Conservation (phyloP, 2,797 vertebrate species). For the Gobionotothen gibberifrons region DNA sequence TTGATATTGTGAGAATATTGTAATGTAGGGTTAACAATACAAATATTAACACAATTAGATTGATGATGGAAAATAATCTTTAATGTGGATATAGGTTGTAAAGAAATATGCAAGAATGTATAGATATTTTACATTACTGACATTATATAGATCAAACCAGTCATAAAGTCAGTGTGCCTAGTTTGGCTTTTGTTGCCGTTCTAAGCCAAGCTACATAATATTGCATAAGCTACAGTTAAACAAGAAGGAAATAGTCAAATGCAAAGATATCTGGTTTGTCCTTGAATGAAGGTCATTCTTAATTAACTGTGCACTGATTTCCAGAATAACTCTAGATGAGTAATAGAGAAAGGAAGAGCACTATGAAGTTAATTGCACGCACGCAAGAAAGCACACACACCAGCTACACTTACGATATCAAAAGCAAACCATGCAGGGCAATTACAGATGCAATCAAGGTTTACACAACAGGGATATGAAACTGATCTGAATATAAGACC, state of each 20-base stretch:
- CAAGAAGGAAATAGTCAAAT: too few species aligned
- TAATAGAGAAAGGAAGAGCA: background rate
- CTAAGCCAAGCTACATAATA: too few species aligned
- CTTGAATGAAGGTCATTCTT: background rate
- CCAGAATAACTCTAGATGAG: background rate
- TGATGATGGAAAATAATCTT: too few species aligned
- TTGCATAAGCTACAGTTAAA: too few species aligned
- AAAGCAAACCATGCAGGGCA: background rate
- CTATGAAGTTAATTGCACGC: background rate
- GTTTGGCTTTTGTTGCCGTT: background rate
- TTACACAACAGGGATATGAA: background rate
- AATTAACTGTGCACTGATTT: background rate
- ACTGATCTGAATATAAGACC: background rate
- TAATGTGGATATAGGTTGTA: too few species aligned
- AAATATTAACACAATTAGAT: too few species aligned
- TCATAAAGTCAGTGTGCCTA: background rate
- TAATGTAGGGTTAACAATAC: too few species aligned
- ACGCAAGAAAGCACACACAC: background rate
- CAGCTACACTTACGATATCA: background rate
- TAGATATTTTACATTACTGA: background rate
- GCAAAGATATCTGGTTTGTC: background rate
- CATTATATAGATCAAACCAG: too few species aligned
- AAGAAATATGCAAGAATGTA: background rate
- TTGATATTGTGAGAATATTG: too few species aligned
- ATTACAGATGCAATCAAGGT: background rate